Evolutionary conservation across 2,113 vertebrate genomes (phyloP), one percentile per base, ranked within the genome.

Genomic region (Sinocyclocheilus rhinocerous): DNA sequence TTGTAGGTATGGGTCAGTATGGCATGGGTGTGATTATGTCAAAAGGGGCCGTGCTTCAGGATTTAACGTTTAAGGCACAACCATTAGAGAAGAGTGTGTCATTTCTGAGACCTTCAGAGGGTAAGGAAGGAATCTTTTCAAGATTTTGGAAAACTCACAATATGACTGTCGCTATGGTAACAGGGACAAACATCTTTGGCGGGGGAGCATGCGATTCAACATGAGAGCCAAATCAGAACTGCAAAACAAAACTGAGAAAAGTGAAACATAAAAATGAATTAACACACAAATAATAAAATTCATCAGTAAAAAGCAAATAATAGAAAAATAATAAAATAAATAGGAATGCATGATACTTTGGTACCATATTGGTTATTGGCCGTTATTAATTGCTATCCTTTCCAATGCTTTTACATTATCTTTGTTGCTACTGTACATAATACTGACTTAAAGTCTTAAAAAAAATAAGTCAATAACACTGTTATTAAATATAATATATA

Each of bases 131-230:
- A 73, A 52, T 55, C 33, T 70, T 77, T 55, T 18, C 48, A 55
- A 52, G 39, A 86, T 61, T 63, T 73, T 33, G 79, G 42, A 84
- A 77, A 81, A 90, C 89, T 87, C 89, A 90, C 89, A 83, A 87
- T 88, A 81, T 77, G 80, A 70, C 33, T 85, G 87, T 83, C 59
- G 89, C 86, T 87, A 90, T 85, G 80, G 87, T 61, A 90, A 90
- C 84, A 84, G 84, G 89, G 73, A 89, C 85, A 89, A 87, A 86
- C 85, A 88, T 85, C 81, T 88, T 87, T 87, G 84, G 76, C 75
- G 65, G 81, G 22, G 88, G 85, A 87, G 81, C 89, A 88, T 90
- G 89, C 89, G 89, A 87, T 85, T 88, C 89, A 90, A 90, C 89
- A 90, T 88, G 88, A 90, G 88, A 86, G 85, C 86, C 88, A 86